phyloP scores from a whole-genome alignment of 2,113 vertebrate species.

The Aspidoscelis tigris region DNA sequence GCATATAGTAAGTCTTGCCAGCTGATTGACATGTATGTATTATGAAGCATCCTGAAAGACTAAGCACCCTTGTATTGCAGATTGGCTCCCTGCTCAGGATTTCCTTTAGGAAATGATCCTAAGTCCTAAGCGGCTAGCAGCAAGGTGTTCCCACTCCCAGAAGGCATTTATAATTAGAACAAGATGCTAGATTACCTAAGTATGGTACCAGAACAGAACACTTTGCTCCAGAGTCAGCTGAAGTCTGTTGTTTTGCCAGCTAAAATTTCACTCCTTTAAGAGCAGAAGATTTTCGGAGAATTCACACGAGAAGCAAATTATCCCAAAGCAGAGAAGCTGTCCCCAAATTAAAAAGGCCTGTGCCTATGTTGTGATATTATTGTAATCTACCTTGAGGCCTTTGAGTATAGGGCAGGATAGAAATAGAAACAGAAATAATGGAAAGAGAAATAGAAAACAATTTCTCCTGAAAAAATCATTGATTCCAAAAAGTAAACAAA shows the following conservation, averaged over 20 bases:
- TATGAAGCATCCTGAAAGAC: conserved; percentile 61
- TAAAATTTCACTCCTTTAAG: not conserved
- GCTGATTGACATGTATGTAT: conserved; percentile 52
- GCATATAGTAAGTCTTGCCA: conserved; percentile 57
- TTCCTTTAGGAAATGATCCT: conserved; percentile 35
- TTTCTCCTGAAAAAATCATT: no score
- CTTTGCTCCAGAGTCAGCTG: not conserved
- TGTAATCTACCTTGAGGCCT: no score
- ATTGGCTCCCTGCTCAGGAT: conserved; percentile 37
- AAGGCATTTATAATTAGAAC: not conserved
- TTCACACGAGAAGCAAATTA: no score
- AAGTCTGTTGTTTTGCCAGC: not conserved
- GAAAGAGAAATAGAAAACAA: no score
- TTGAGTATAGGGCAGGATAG: no score
- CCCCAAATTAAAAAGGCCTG: no score
- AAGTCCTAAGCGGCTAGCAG: conserved; percentile 8
- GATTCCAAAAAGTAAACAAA: no score
- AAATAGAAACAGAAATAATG: no score
- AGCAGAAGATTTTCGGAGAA: no score
- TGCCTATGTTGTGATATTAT: no score
- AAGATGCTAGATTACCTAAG: not conserved
- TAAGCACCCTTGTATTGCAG: conserved; percentile 37
- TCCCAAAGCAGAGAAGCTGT: no score
- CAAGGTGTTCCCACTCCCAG: not conserved
- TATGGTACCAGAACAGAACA: not conserved